phyloP scores from a whole-genome alignment of 2,888 invertebrate genomes.

The Lithodes maja region DNA sequence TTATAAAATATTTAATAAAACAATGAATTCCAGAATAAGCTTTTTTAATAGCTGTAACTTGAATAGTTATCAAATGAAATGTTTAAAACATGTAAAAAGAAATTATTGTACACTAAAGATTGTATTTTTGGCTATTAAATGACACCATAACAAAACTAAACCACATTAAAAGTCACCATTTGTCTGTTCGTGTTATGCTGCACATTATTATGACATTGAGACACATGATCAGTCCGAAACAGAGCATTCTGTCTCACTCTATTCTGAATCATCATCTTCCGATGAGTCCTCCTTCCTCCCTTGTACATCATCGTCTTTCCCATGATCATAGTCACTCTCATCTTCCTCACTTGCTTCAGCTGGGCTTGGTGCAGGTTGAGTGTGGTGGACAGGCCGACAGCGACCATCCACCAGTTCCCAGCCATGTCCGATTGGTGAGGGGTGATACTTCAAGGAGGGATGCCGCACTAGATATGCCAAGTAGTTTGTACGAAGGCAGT shows the following conservation, averaged over 20 bases:
- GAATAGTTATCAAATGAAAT: too few species aligned
- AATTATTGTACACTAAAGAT: too few species aligned
- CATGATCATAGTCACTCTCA: not conserved
- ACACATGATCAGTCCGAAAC: not conserved
- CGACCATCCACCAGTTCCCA: constrained; percentile 26
- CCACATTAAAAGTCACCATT: too few species aligned
- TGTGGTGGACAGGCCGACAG: constrained; percentile 31
- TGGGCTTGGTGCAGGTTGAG: constrained; percentile 23
- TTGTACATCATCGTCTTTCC: not conserved
- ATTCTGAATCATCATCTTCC: not conserved
- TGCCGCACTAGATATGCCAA: constrained; percentile 12
- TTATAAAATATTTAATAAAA: too few species aligned
- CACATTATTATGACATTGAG: too few species aligned
- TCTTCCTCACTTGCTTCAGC: constrained; percentile 10
- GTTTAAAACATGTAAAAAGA: too few species aligned
- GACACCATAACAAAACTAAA: too few species aligned
- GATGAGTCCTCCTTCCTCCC: not conserved
- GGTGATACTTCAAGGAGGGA: constrained; percentile 2
- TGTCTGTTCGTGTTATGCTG: too few species aligned
- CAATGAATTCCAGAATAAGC: too few species aligned
- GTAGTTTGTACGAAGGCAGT: constrained; percentile 29
- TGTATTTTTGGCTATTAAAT: too few species aligned
- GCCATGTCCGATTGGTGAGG: constrained; percentile 24
- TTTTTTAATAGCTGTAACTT: too few species aligned
- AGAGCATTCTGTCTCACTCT: constrained; percentile 17